phyloP scores from a whole-genome alignment of 2,113 vertebrate genomes.

The Sturnus vulgaris region DNA sequence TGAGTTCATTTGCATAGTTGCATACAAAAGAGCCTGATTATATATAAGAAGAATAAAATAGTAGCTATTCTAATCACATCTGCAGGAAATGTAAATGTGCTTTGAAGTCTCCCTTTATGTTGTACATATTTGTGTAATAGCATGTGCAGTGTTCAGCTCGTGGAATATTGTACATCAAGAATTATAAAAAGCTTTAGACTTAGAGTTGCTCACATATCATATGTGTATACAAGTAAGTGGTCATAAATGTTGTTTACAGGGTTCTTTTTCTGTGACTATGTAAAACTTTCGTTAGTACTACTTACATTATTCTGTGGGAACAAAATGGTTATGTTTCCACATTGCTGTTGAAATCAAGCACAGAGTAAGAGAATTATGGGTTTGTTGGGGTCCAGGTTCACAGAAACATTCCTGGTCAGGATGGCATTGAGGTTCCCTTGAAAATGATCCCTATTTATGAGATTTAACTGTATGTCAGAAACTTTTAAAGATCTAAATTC shows the following conservation, averaged over 20 bases:
- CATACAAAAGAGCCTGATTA: background rate
- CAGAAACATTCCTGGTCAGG: background rate
- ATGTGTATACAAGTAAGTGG: background rate
- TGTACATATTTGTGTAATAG: background rate
- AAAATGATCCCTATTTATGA: background rate
- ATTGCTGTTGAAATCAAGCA: background rate
- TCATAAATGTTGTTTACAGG: background rate
- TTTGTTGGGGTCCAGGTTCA: background rate
- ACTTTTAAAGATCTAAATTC: background rate
- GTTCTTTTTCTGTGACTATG: background rate
- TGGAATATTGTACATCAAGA: background rate
- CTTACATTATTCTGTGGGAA: background rate
- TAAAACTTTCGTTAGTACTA: background rate
- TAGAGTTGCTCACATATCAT: background rate
- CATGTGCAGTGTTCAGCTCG: background rate
- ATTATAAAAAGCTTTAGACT: background rate
- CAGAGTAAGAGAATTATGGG: background rate
- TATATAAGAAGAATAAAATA: background rate
- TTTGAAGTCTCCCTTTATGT: background rate
- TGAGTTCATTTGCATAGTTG: background rate
- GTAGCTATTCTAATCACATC: background rate
- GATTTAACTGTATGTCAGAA: background rate
- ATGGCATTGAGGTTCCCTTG: background rate
- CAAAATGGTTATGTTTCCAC: background rate
- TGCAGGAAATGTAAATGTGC: background rate